A percentile compares a stretch with the other conserved stretches of the same genome.
Conservation (phyloP, 2,888 invertebrate species). For the Diarsia brunnea region DNA sequence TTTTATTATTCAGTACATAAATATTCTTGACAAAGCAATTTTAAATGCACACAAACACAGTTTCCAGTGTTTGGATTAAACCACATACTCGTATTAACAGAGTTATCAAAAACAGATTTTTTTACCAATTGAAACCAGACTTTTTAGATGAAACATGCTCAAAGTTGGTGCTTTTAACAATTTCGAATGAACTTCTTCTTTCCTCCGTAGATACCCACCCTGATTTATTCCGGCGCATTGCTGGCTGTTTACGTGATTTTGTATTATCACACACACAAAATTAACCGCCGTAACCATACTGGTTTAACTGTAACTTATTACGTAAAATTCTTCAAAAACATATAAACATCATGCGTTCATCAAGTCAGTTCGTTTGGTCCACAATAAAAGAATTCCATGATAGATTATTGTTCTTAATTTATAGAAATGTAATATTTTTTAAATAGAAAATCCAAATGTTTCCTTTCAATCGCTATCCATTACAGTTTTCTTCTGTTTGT, state of each 20-base stretch:
- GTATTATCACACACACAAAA: too few relatives aligned
- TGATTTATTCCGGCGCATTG: neutral
- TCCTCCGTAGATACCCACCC: too few relatives aligned
- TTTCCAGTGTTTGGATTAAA: neutral
- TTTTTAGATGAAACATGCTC: neutral
- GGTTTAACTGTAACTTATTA: neutral
- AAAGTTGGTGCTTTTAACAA: too few relatives aligned
- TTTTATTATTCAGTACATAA: conserved; percentile 9
- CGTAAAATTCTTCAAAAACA: neutral
- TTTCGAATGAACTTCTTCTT: neutral
- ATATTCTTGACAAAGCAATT: neutral
- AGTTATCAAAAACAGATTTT: neutral
- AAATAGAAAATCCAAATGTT: neutral
- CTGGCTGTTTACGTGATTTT: neutral
- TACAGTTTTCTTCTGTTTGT: neutral
- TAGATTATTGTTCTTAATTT: neutral
- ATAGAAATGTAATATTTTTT: neutral
- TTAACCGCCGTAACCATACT: neutral
- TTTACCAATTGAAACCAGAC: neutral
- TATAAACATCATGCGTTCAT: neutral
- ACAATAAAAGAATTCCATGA: neutral
- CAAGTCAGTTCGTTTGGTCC: neutral
- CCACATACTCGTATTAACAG: neutral
- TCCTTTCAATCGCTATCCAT: conserved; percentile 12
- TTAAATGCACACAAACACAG: neutral